Percentiles rank a stretch among this genome's conserved stretches.
Evolutionary conservation across 2,888 invertebrate genomes (phyloP).

Genomic region (Epirrita christyi): DNA sequence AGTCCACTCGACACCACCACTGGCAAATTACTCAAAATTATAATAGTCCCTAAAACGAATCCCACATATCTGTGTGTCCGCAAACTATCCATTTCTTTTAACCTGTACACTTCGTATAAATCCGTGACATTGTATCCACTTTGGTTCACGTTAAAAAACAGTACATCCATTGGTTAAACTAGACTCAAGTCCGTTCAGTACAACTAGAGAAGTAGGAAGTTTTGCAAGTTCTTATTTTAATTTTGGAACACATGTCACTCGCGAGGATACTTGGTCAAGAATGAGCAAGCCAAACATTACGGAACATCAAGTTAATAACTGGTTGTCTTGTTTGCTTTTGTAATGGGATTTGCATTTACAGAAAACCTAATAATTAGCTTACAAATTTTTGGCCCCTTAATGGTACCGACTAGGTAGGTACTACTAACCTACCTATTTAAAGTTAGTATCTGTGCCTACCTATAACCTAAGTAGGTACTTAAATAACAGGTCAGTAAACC

Average conservation of each 20-base stretch:
- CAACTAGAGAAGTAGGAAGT: not conserved
- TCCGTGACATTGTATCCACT: conserved; percentile 54
- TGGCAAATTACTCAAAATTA: conserved; percentile 84
- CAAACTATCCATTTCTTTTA: conserved; percentile 68
- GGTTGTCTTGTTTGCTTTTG: conserved; percentile 57
- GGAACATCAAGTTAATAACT: conserved; percentile 55
- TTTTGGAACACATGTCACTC: conserved; percentile 56
- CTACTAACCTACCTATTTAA: too few relatives aligned
- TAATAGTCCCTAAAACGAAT: conserved; percentile 81
- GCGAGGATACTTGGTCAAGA: conserved; percentile 53
- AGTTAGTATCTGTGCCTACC: too few relatives aligned
- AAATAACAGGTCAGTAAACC: too few relatives aligned
- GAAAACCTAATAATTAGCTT: not conserved
- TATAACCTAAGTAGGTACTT: too few relatives aligned
- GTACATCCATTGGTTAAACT: conserved; percentile 51
- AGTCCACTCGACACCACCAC: conserved; percentile 88
- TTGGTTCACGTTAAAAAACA: conserved; percentile 48
- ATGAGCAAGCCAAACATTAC: conserved; percentile 61
- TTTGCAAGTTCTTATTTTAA: not conserved
- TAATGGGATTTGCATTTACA: conserved; percentile 65
- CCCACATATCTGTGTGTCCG: conserved; percentile 81
- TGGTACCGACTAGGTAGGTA: not conserved
- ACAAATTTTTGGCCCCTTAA: not conserved
- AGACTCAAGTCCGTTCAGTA: conserved; percentile 5
- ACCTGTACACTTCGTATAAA: conserved; percentile 65